Evolutionary conservation across 2,888 invertebrate genomes (phyloP).

Genomic region (Acanthopleura granulata): DNA sequence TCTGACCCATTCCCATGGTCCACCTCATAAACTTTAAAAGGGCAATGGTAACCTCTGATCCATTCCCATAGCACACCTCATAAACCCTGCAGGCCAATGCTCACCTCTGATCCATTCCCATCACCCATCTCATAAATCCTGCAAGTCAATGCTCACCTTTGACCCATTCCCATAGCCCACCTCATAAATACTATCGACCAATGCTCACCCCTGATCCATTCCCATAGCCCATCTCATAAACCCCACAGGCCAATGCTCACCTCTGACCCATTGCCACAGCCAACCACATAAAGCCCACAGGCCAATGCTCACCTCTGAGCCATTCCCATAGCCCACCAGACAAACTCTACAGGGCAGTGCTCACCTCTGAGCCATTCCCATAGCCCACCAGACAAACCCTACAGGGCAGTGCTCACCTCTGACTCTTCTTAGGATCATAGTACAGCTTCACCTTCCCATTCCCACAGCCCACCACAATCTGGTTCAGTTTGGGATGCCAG

Average conservation of each 20-base stretch:
- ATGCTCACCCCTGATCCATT: no score
- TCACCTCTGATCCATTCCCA: slow-evolving; percentile 78
- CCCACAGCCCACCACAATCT: slow-evolving; percentile 92
- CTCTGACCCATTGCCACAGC: no score
- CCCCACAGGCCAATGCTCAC: no score
- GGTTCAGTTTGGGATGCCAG: slow-evolving; percentile 99
- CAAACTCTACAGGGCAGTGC: not conserved
- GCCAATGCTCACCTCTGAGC: no score
- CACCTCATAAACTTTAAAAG: no score
- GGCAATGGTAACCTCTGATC: slow-evolving; percentile 77
- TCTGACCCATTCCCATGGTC: slow-evolving; percentile 88
- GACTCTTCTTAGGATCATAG: slow-evolving; percentile 88
- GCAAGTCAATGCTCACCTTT: slow-evolving; percentile 71
- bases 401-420: slow-evolving; percentile 66
- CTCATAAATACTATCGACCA: slow-evolving; percentile 64
- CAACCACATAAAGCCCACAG: no score
- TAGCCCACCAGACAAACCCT: slow-evolving; percentile 56
- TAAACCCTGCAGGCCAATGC: slow-evolving; percentile 18
- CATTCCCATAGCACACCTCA: slow-evolving; percentile 88
- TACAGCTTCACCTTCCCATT: slow-evolving; percentile 91
- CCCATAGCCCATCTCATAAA: no score
- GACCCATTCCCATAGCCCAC: slow-evolving; percentile 89
- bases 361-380: no score
- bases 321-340: slow-evolving; percentile 55
- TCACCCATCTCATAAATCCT: slow-evolving; percentile 91